A percentile compares a stretch with the other conserved stretches of the same genome.
Conservation (phyloP, 2,888 invertebrate genomes). For the Odontothrips loti region DNA sequence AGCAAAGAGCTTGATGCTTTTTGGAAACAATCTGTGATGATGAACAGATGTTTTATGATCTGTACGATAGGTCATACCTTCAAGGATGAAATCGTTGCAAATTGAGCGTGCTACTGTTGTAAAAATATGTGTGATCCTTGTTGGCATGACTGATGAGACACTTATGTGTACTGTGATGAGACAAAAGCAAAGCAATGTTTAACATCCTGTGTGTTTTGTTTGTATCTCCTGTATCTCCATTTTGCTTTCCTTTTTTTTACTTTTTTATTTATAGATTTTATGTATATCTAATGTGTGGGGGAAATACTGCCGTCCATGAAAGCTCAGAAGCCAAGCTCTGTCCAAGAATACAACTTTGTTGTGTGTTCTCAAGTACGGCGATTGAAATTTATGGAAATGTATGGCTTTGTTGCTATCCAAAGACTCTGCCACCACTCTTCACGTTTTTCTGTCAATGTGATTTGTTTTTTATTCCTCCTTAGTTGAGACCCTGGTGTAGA, state of each 20-base stretch:
- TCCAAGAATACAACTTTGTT: neutral
- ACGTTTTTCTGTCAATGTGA: too few species aligned
- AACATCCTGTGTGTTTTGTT: constrained; percentile 24
- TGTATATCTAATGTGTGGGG: neutral
- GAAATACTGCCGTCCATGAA: constrained; percentile 20
- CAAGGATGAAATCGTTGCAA: neutral
- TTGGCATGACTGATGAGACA: neutral
- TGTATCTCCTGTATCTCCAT: constrained; percentile 20
- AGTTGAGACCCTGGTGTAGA: too few species aligned
- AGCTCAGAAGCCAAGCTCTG: constrained; percentile 24
- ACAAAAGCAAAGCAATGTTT: constrained; percentile 28
- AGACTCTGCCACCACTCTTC: too few species aligned
- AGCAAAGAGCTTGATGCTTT: constrained; percentile 16
- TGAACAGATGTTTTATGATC: constrained; percentile 23
- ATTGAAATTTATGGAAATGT: neutral
- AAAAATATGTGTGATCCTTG: neutral
- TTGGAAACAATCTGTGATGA: constrained; percentile 19
- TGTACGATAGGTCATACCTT: neutral
- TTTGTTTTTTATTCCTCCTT: too few species aligned
- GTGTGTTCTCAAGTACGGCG: neutral
- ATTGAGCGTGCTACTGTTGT: neutral
- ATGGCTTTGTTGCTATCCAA: too few species aligned
- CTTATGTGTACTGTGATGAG: constrained; percentile 22
- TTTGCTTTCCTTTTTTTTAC: constrained; percentile 14
- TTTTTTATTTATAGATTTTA: constrained; percentile 27